phyloP scores from a whole-genome alignment of 2,888 invertebrate species.

The Thecophora atra region DNA sequence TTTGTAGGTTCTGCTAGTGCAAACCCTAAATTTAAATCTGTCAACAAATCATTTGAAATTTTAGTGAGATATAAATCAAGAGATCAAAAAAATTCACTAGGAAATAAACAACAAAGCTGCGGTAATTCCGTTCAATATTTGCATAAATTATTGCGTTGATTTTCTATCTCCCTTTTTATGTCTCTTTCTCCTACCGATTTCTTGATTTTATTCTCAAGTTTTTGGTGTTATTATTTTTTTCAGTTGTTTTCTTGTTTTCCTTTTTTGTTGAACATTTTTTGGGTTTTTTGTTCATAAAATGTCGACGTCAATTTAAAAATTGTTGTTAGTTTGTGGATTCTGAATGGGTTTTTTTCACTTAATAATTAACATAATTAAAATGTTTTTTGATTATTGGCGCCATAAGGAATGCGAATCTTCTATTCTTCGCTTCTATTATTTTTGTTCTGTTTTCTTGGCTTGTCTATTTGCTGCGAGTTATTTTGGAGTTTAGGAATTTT shows the following conservation, averaged over 20 bases:
- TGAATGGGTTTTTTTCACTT: conserved; percentile 8
- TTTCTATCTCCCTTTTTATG: no score
- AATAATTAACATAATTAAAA: conserved; percentile 36
- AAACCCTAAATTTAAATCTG: no score
- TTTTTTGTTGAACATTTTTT: conserved; percentile 3
- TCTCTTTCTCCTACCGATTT: neutral
- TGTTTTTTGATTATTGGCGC: conserved; percentile 30
- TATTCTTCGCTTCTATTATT: conserved; percentile 15
- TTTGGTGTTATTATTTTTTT: neutral
- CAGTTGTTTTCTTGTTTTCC: neutral
- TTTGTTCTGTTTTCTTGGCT: conserved; percentile 21
- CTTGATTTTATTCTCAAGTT: neutral
- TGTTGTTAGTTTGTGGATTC: conserved; percentile 1
- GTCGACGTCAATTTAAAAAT: conserved; percentile 15
- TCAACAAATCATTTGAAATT: no score
- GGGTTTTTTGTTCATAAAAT: conserved; percentile 12
- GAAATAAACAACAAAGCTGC: neutral
- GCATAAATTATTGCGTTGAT: no score
- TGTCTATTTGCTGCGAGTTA: conserved; percentile 31
- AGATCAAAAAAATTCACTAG: neutral
- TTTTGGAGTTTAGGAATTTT: conserved; percentile 2
- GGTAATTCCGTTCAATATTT: neutral
- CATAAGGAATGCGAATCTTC: conserved; percentile 26
- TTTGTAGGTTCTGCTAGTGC: no score
- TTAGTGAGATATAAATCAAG: no score